Percentiles rank a stretch among this genome's conserved stretches.
These are phyloP conservation scores for Fregata magnificens DNA, from an alignment of 2,113 vertebrate species.

Conservation along the genomic window DNA sequence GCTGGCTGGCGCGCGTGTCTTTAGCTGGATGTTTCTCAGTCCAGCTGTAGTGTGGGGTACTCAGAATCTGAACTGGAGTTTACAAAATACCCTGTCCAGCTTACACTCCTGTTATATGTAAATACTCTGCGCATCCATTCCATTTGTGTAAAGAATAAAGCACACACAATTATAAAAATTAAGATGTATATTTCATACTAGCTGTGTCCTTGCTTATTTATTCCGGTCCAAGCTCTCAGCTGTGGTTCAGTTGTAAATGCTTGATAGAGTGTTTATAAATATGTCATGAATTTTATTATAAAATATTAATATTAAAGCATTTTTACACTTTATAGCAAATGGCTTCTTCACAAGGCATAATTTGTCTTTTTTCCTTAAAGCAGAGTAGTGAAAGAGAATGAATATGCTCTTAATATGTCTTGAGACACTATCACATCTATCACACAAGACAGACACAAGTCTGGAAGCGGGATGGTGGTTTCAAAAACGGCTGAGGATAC, in stretches of 20 bases:
- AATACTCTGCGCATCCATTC: constrained; percentile 81
- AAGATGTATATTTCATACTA: constrained; percentile 84
- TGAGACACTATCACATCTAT: not conserved
- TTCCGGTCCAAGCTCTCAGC: constrained; percentile 56
- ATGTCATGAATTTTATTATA: constrained; percentile 74
- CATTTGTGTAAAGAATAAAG: constrained; percentile 87
- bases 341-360: constrained; percentile 72
- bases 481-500: not conserved
- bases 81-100: constrained; percentile 77
- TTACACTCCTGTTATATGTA: constrained; percentile 81
- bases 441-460: not conserved
- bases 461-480: not conserved
- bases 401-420: not conserved
- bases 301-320: constrained; percentile 76
- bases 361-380: constrained; percentile 70
- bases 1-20: constrained; percentile 28
- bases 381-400: not conserved
- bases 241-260: constrained; percentile 63
- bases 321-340: constrained; percentile 77
- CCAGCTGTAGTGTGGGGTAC: constrained; percentile 56
- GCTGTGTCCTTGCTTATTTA: constrained; percentile 76
- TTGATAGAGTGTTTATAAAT: constrained; percentile 73
- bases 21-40: constrained; percentile 68
- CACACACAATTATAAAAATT: constrained; percentile 79
- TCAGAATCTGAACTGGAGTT: constrained; percentile 72